Evolutionary conservation across 2,113 vertebrate genomes (phyloP), one percentile per base, ranked within the genome.

Genomic region (Leptocoma aspasia): DNA sequence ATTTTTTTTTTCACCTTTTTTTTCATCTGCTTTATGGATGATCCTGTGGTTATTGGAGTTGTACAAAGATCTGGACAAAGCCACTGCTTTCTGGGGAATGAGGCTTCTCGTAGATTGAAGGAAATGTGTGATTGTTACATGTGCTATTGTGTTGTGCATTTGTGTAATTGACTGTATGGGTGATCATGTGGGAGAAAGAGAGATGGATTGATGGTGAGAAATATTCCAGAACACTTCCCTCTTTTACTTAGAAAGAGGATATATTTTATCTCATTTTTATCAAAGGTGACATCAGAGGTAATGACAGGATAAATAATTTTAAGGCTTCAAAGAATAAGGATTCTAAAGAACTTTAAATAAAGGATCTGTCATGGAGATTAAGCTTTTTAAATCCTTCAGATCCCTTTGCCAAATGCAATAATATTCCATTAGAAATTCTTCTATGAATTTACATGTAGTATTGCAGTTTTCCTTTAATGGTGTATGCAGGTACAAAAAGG

Each of bases 191-290:
- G 56, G 20, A 89, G 68, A 78, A 60, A 60, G 27, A 72, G 41
- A 91, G 21, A 64, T 27, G 31, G 65, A 81, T n/a, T 81, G 71
- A 91, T 33, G 6, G 47, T 33, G 5, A 53, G 31, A 92, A 94
- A 70, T 64, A 39, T 69, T 89, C 39, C 47, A 71, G 56, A 93
- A 68, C 17, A 54, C 17, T 86, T 71, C 78, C 24, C 15, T 78
- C 63, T 83, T 89, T 86, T 85, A 70, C 30, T 76, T 72, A 92
- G 3, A 9, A 21, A 49, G 10, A 88, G 12, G 41, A 35, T 27
- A 57, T 81, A 63, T 86, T 90, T 91, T 76, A 85, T 73, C 41
- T 92, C 24, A 26, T 90, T 97, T 95, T 94, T 88, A 90, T 81
- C 85, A 82, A 73, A 91, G 49, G 53, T 84, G 31, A 71, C 65